Evolutionary conservation across 2,888 invertebrate species (phyloP).

Genomic region (Scaptomyza polygonia): DNA sequence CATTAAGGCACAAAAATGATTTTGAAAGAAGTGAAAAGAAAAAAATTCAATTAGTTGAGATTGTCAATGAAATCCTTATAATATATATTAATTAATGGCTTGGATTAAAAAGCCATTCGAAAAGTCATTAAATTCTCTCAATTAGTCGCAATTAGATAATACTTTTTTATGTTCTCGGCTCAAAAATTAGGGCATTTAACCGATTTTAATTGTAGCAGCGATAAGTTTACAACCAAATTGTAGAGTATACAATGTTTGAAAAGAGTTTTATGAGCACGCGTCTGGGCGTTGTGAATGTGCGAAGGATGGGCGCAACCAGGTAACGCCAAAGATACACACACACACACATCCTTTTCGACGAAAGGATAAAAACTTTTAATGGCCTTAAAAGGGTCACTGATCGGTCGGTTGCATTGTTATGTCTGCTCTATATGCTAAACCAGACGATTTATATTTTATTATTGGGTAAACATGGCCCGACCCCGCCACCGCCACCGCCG

Average conservation of each 20-base stretch:
- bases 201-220: constrained; percentile 19
- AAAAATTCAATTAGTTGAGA: not conserved
- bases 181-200: constrained; percentile 56
- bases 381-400: constrained; percentile 54
- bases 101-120: constrained; percentile 10
- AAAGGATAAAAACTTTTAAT: constrained; percentile 65
- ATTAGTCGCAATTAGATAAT: constrained; percentile 67
- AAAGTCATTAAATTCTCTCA: constrained; percentile 33
- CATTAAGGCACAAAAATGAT: constrained; percentile 19
- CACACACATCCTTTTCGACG: constrained; percentile 43
- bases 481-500: constrained; percentile 2
- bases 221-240: constrained; percentile 8
- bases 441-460: constrained; percentile 78
- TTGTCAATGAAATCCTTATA: not conserved
- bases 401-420: constrained; percentile 60
- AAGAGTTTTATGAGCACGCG: constrained; percentile 67
- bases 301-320: constrained; percentile 49
- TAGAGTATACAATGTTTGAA: not conserved
- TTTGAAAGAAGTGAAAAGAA: not conserved
- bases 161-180: constrained; percentile 19
- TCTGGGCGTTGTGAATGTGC: constrained; percentile 32
- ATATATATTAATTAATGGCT: not conserved
- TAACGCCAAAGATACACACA: constrained; percentile 22
- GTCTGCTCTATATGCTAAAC: constrained; percentile 81
- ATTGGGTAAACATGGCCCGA: constrained; percentile 68